Evolutionary conservation across 2,888 invertebrate genomes (phyloP).

Genomic region (Slavum lentiscoides): DNA sequence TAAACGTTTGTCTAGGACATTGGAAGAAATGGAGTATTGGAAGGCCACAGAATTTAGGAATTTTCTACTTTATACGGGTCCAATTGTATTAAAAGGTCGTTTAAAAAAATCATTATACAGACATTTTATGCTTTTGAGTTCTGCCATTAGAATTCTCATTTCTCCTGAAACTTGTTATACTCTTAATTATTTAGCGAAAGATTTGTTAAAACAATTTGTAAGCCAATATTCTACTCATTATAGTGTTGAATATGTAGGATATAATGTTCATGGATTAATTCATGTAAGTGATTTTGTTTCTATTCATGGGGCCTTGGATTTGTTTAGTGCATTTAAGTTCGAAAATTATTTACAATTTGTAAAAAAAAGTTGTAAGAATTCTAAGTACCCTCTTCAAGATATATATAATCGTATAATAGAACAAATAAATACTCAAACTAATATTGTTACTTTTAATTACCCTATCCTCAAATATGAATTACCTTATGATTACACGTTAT

Average conservation of each 20-base stretch:
- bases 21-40: too few species aligned
- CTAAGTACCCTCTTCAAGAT: conserved; percentile 7
- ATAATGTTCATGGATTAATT: conserved; percentile 17
- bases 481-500: not conserved
- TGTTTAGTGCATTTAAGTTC: conserved; percentile 11
- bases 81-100: too few species aligned
- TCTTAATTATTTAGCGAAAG: conserved; percentile 8
- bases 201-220: conserved; percentile 9
- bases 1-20: too few species aligned
- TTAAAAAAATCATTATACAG: too few species aligned
- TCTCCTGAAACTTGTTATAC: conserved; percentile 4
- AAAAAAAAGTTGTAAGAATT: conserved; percentile 22
- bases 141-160: not conserved
- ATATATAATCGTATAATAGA: conserved; percentile 14
- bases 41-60: too few species aligned
- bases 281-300: conserved; percentile 9
- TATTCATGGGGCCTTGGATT: conserved; percentile 15
- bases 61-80: too few species aligned
- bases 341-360: too few species aligned
- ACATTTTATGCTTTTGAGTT: too few species aligned
- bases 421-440: conserved; percentile 8
- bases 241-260: conserved; percentile 4
- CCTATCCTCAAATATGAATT: conserved; percentile 8
- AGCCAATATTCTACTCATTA: conserved; percentile 1
- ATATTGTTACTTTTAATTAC: not conserved